Base-by-base conservation (phyloP, 2,113 vertebrate species). In the Pterocles gutturalis region DNA sequence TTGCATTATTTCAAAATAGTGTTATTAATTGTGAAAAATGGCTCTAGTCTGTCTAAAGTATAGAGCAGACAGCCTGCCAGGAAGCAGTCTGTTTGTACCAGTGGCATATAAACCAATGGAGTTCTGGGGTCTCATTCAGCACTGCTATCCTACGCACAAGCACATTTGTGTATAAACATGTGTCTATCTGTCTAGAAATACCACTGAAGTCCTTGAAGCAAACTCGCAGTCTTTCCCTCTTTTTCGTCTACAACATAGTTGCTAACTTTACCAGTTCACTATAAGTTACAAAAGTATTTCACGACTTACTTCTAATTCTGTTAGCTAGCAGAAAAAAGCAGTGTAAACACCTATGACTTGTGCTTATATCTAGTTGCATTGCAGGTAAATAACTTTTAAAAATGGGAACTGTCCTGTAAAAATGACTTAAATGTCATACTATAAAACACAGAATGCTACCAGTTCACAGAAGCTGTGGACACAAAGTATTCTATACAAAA, bases 191-290 rank as follows among this genome's bases (percentile, higher is more conserved):
- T 2, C 34, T 34, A 53, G 49, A 82, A 77, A 73, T 73, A 38
- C 5, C 14, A 28, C 78, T 21, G 33, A 75, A 82, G 13, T 43
- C 16, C 26, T 61, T 65, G 26, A 43, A 58, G 5, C 51, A 15
- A 64, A 76, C 17, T 49, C 64, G 4, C 3, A 10, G 0, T 28
- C 19, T 45, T 73, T 34, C 1, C 2, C 2, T 0, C 2, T 58
- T 51, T 43, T 76, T 66, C 17, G 73, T 65, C 5, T 25, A 55
- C n/a, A 62, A 46, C 5, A 33, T 4, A 28, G 11, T 24, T 83
- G 15, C 21, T 53, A 9, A 34, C 61, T 66, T 89, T 22, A 70
- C 21, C 9, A 9, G 11, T 75, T 77, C 26, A 22, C 49, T 36
- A 14, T 1, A 29, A 73, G 5, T 21, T 9, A 43, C 34, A 69